Base-by-base conservation (phyloP, 1,140 invertebrate species). In the Leptopilina clavipes region DNA sequence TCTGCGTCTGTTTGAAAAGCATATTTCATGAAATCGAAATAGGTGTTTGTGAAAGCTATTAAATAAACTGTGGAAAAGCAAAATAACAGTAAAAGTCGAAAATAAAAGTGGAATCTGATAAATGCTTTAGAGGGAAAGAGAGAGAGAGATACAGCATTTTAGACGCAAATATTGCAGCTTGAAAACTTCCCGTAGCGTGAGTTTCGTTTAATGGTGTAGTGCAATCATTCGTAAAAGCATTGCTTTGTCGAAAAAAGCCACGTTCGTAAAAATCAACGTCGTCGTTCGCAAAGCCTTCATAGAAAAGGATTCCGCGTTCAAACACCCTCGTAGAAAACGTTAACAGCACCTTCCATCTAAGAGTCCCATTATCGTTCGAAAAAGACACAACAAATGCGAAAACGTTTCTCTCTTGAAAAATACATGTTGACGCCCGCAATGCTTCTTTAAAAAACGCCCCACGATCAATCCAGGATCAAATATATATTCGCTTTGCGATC, bases 281-380 rank as follows among this genome's bases (percentile, higher is more conserved):
- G 54, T 59, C 54, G 54, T 59, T 59, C n/a, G 54, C 18, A 59
- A 59, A 59, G 22, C 54, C 54, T 22, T 59, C 54, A 59, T 59
- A 59, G 54, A 59, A 59, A 59, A 59, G 54, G 54, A 59, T n/a
- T n/a, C n/a, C n/a, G n/a, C n/a, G n/a, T 59, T 59, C 54, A 59
- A 59, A 59, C 18, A 59, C 54, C 54, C 54, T 59, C 54, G 54
- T 59, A 59, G 54, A 59, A 59, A 59, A 59, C 54, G 54, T 59
- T 59, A 59, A 59, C 54, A 48, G 45, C 45, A 48, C 45, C 45
- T 48, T 59, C 54, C 22, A 59, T 59, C 54, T 59, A 59, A 59
- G 45, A 59, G 54, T 59, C 54, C 54, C 54, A 59, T 59, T 59
- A 59, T 59, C 54, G 18, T n/a, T 22, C 8, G 19, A 59, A 59